Base-by-base conservation (phyloP, 2,113 vertebrate species). In the Bambusicola thoracicus region DNA sequence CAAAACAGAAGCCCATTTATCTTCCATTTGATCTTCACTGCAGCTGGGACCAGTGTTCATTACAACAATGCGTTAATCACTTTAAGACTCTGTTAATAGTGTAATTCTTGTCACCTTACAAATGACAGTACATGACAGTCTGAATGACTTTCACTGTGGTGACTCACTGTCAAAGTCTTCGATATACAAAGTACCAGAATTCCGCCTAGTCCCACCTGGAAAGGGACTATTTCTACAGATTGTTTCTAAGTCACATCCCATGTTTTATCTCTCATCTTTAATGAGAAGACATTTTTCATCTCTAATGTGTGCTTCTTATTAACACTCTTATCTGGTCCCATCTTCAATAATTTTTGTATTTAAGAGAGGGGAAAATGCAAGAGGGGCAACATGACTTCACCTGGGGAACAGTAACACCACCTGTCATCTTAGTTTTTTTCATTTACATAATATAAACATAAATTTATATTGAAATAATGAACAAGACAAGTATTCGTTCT, bases 1-100 rank as follows among this genome's bases (percentile, higher is more conserved):
- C 53, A 53, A 89, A 96, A 93, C 58, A 95, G 89, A 88, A 95
- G 56, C 44, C 82, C 94, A 94, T 96, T 96, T 96, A 88, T 92
- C 94, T 97, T 95, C 86, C 81, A 96, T 96, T 97, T 97, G 73
- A 96, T 97, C 82, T 51, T 79, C 75, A 17, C 41, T 53, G 69
- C 80, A 97, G 73, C 92, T 96, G 92, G 87, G 82, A 87, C 93
- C 85, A 96, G 25, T 87, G 82, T 61, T 68, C 86, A 87, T 96
- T 95, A 80, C 41, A 68, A 81, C 72, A 87, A 51, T 34, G 70
- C 18, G 44, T 84, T 55, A 68, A 73, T 72, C 41, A 73, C 73
- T 91, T 51, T 55, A 38, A 86, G 62, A 75, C 30, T 86, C 34
- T 87, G 62, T 62, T 93, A 66, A 67, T 49, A 84, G 51, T 41